Base-by-base conservation (phyloP, 2,797 vertebrate species). In the Pantherophis alleghaniensis region DNA sequence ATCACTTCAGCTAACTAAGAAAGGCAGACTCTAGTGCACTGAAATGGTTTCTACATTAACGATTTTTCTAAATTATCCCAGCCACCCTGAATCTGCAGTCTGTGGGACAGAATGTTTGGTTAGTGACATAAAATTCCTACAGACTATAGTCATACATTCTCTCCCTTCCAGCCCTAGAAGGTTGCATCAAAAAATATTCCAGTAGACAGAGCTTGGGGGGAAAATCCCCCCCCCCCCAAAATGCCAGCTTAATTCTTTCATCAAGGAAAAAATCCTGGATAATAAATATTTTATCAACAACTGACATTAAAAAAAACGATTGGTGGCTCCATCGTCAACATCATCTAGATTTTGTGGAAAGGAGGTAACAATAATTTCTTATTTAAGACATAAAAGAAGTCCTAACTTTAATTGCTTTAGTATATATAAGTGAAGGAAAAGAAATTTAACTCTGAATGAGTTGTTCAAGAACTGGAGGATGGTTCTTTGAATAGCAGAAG, bases 401-500 rank as follows among this genome's bases (percentile, higher is more conserved):
- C 89, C 89, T 86, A 42, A 22, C 63, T 0, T 0, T 90, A 95
- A 94, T 56, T 87, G 91, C 57, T 93, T 92, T 95, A 90, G 87
- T 91, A 56, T 18, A 86, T 89, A 60, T 79, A 26, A 74, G 90
- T 92, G 6, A 10, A 28, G 63, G 94, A 93, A 53, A 95, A 95
- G 57, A 51, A 89, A 90, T 95, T 91, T 47, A 83, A 42, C 20
- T 83, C 22, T 69, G 89, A 96, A 95, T 95, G 83, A 95, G 42
- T 83, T 92, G 59, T 0, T 0, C 53, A 90, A 95, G 94, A 91
- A 94, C 91, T 93, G 92, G 74, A 87, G 94, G n/a, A 89, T 16
- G 55, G 42, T 91, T 89, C 86, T 95, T 59, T 96, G 90, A 96
- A 90, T 91, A 95, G 88, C 93, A 92, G 93, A 91, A 83, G 0